Conservation (phyloP, 2,797 vertebrate species). For the Xiphophorus birchmanni region DNA sequence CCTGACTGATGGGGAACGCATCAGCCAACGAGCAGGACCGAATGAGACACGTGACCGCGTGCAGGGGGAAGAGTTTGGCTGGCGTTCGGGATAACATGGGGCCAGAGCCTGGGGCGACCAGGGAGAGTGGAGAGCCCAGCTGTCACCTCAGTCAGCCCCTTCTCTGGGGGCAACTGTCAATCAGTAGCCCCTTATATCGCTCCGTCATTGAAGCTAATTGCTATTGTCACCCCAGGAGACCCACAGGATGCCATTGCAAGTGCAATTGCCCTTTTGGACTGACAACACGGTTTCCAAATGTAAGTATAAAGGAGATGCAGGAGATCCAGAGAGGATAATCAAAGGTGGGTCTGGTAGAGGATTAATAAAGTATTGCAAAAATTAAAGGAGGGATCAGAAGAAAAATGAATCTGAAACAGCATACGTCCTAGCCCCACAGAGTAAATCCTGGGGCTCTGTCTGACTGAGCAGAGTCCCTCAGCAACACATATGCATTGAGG, state of each 20-base stretch:
- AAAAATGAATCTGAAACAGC: conserved; percentile 48
- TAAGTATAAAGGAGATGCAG: conserved; percentile 65
- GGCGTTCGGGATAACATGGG: conserved; percentile 71
- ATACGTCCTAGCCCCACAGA: conserved; percentile 42
- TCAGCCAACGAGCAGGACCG: conserved; percentile 72
- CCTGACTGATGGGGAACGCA: conserved; percentile 74
- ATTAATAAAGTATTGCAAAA: conserved; percentile 73
- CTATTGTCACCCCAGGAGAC: conserved; percentile 81
- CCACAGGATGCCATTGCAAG: conserved; percentile 74
- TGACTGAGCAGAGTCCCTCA: conserved; percentile 53
- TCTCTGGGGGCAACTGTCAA: conserved; percentile 80
- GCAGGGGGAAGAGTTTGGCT: conserved; percentile 72
- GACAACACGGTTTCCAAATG: conserved; percentile 75
- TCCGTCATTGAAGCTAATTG: conserved; percentile 81
- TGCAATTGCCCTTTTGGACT: conserved; percentile 73
- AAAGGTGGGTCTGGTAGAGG: conserved; percentile 68
- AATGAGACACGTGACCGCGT: conserved; percentile 69
- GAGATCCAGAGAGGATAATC: conserved; percentile 67
- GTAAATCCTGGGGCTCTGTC: conserved; percentile 52
- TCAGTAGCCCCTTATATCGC: conserved; percentile 77
- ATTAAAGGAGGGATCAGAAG: conserved; percentile 75
- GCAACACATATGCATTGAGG: conserved; percentile 58
- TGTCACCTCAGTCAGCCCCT: conserved; percentile 80
- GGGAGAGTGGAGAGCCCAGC: conserved; percentile 76
- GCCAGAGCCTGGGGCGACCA: conserved; percentile 79